These are phyloP conservation scores for Ctenicera cuprea DNA, from an alignment of 2,888 invertebrate genomes.

Conservation along the genomic window DNA sequence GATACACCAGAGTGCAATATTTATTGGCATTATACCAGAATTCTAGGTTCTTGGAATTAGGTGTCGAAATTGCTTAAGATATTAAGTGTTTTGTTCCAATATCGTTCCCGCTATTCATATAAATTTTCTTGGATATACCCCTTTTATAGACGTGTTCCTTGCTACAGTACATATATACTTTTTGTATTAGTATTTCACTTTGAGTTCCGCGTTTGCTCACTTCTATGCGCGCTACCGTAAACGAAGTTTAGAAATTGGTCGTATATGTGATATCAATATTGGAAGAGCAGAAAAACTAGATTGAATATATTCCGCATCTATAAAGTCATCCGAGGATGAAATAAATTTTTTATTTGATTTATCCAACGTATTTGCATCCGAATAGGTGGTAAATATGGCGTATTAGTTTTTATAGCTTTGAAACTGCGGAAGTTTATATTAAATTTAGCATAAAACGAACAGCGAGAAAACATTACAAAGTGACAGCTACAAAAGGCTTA, in stretches of 20 bases:
- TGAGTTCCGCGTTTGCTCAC: conserved; percentile 27
- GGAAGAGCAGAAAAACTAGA: conserved; percentile 46
- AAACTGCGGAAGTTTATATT: conserved; percentile 46
- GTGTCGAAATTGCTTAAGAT: no score
- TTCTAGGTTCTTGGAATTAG: no score
- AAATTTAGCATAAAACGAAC: conserved; percentile 49
- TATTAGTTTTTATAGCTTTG: conserved; percentile 49
- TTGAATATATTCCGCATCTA: conserved; percentile 50
- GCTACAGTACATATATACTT: not conserved
- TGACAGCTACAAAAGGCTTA: conserved; percentile 3
- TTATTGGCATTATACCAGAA: no score
- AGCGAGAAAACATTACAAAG: conserved; percentile 36
- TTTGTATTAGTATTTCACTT: conserved; percentile 27
- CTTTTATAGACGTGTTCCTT: conserved; percentile 1
- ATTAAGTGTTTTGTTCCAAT: not conserved
- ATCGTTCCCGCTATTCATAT: not conserved
- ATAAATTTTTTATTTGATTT: conserved; percentile 53
- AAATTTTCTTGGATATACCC: not conserved
- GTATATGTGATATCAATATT: conserved; percentile 50
- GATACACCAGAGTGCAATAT: no score
- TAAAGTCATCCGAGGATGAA: conserved; percentile 48
- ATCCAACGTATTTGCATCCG: conserved; percentile 48
- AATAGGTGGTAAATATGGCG: conserved; percentile 52
- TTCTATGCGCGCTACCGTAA: conserved; percentile 30
- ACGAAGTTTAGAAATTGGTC: conserved; percentile 49